These are phyloP conservation scores for Cataglyphis albicans DNA, from an alignment of 2,888 invertebrate species.

Conservation along the genomic window DNA sequence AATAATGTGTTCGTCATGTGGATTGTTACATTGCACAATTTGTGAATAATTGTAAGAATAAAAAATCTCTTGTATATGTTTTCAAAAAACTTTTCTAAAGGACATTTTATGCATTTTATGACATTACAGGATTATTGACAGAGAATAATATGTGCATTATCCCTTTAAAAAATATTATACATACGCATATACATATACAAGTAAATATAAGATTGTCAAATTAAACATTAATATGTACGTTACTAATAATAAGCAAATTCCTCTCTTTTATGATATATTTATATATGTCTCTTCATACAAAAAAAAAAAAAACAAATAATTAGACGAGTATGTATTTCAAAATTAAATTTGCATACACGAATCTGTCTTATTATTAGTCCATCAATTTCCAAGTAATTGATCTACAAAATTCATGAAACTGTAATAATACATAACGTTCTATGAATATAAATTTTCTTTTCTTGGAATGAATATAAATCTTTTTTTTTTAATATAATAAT, in stretches of 20 bases:
- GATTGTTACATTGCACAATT: not conserved
- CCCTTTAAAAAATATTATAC: not conserved
- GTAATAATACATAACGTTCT: not conserved
- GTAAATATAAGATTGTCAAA: not conserved
- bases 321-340: not conserved
- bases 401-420: not conserved
- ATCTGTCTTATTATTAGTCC: not conserved
- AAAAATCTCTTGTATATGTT: not conserved
- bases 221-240: not conserved
- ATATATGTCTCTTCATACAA: not conserved
- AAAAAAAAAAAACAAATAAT: not conserved
- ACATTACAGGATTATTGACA: not conserved
- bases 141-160: not conserved
- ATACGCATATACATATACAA: not conserved
- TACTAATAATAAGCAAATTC: not conserved
- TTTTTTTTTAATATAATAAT: not conserved
- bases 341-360: not conserved
- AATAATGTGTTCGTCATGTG: not conserved
- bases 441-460: not conserved
- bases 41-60: not conserved
- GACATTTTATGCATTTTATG: not conserved
- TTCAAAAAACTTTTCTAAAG: not conserved
- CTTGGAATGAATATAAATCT: too few relatives aligned
- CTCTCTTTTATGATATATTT: not conserved
- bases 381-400: not conserved